These are phyloP conservation scores for Rattus norvegicus DNA, from an alignment of 2,113 vertebrate species.

Conservation along the genomic window DNA sequence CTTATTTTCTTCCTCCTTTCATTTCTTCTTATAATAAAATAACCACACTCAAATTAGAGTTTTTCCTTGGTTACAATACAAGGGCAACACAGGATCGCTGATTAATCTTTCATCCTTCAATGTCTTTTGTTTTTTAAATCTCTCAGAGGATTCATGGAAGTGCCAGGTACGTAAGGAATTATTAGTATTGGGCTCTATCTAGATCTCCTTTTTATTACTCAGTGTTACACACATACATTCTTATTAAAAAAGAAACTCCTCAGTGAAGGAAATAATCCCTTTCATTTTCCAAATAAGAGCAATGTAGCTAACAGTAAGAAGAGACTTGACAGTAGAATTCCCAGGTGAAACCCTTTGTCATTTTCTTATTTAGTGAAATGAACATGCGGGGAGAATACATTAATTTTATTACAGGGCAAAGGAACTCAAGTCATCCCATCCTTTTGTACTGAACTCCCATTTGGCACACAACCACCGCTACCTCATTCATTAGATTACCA, in stretches of 20 bases:
- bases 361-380: conserved; percentile 64
- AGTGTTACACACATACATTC: conserved; percentile 61
- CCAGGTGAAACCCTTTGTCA: conserved; percentile 45
- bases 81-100: neutral
- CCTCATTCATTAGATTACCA: conserved; percentile 70
- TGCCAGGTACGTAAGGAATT: conserved; percentile 49
- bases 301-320: conserved; percentile 68
- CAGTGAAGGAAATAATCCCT: conserved; percentile 75
- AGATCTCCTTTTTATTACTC: conserved; percentile 77
- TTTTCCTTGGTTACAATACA: conserved; percentile 22
- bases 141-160: conserved; percentile 41
- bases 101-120: conserved; percentile 47
- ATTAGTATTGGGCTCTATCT: conserved; percentile 65
- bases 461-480: conserved; percentile 53
- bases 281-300: conserved; percentile 79
- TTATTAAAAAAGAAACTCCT: conserved; percentile 77
- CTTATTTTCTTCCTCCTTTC: neutral
- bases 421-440: conserved; percentile 8
- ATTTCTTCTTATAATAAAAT: neutral
- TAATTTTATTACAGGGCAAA: conserved; percentile 69
- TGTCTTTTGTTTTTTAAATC: conserved; percentile 58
- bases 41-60: neutral
- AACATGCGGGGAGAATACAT: conserved; percentile 64
- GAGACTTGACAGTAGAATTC: conserved; percentile 69
- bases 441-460: conserved; percentile 62